Percentiles rank a stretch among this genome's conserved stretches.
Conservation (phyloP, 1,140 invertebrate species). For the Rhynchophorus ferrugineus region DNA sequence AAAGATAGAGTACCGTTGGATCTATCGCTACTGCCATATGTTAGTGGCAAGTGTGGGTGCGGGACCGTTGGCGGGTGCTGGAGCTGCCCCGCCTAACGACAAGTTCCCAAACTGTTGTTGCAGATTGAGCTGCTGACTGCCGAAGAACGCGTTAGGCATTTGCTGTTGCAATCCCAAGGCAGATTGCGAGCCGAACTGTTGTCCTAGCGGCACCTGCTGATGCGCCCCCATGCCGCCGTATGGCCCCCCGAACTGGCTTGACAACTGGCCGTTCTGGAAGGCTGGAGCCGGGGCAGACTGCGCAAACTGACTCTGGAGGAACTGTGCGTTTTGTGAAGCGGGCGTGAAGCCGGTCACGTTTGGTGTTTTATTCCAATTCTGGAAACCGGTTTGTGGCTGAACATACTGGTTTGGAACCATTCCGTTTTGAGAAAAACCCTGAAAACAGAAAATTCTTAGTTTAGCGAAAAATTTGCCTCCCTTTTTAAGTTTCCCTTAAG, state of each 20-base stretch:
- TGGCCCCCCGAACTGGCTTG: conserved; percentile 12
- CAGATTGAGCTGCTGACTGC: conserved; percentile 23
- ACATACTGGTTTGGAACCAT: neutral
- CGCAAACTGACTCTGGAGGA: conserved; percentile 13
- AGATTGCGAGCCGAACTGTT: conserved; percentile 10
- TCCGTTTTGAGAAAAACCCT: neutral
- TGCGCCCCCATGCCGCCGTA: conserved; percentile 1
- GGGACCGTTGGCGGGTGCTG: conserved; percentile 13
- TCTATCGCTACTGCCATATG: conserved; percentile 34
- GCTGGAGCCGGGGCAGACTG: conserved; percentile 4
- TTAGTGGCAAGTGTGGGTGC: conserved; percentile 29
- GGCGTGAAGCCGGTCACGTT: neutral
- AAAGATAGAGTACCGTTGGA: too few relatives aligned
- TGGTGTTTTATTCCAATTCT: neutral
- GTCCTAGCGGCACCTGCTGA: conserved; percentile 8
- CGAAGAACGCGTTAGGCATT: conserved; percentile 33
- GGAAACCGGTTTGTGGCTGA: neutral
- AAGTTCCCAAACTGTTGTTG: conserved; percentile 38
- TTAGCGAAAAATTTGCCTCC: neutral
- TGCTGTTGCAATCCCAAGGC: conserved; percentile 3
- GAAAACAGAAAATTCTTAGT: neutral
- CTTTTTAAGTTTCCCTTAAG: too few relatives aligned
- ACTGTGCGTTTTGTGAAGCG: neutral
- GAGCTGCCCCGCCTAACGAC: conserved; percentile 25
- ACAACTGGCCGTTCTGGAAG: conserved; percentile 17